phyloP scores from a whole-genome alignment of 2,797 vertebrate genomes.

The Petrocephalus schoutedeni region DNA sequence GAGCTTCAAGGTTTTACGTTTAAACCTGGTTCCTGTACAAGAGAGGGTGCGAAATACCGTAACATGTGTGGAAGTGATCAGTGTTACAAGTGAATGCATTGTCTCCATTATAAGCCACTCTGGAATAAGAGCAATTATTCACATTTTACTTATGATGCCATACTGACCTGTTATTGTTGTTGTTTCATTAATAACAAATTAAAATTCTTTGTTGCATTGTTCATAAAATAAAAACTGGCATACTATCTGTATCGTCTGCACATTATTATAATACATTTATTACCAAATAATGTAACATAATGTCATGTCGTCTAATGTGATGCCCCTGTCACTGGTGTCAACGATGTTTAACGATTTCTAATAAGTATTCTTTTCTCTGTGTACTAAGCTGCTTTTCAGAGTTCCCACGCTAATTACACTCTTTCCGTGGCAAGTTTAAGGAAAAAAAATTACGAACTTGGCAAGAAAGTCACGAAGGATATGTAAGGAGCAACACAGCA shows the following conservation, averaged over 20 bases:
- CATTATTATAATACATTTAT: background rate
- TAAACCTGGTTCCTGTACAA: background rate
- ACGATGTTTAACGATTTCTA: background rate
- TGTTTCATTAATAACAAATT: background rate
- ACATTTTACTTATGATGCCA: background rate
- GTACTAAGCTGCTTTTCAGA: background rate
- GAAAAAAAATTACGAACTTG: background rate
- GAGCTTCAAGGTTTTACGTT: background rate
- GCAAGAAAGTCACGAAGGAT: background rate
- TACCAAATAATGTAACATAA: background rate
- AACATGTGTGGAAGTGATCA: background rate
- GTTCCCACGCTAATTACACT: no score
- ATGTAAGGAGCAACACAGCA: background rate
- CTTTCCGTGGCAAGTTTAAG: background rate
- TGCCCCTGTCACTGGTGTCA: background rate
- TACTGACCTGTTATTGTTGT: background rate
- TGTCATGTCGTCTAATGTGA: background rate
- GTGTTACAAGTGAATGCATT: background rate
- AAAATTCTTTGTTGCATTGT: background rate
- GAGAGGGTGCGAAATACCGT: background rate
- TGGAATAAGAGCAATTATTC: background rate
- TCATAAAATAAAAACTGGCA: background rate
- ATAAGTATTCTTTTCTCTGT: background rate
- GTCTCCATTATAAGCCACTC: background rate
- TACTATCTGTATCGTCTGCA: background rate